Evolutionary conservation across 1,140 invertebrate genomes (phyloP).

Genomic region (Orius laevigatus): DNA sequence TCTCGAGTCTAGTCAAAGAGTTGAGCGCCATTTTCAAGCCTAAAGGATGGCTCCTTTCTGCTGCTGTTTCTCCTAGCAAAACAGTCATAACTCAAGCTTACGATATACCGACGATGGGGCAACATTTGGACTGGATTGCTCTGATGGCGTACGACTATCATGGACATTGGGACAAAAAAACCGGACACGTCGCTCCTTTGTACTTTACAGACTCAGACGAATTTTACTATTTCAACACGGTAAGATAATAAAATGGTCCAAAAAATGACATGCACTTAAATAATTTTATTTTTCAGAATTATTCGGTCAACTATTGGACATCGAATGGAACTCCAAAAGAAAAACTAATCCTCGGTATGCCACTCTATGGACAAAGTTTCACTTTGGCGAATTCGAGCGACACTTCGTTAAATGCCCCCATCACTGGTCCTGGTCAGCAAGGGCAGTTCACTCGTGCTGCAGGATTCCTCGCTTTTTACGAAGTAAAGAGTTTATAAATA

Average conservation of each 20-base stretch:
- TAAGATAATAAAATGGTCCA: slow-evolving; percentile 19
- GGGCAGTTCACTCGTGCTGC: slow-evolving; percentile 42
- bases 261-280: too few species aligned
- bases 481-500: slow-evolving; percentile 32
- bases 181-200: slow-evolving; percentile 67
- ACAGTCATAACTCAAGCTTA: slow-evolving; percentile 42
- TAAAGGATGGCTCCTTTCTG: slow-evolving; percentile 32
- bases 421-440: slow-evolving; percentile 36
- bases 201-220: slow-evolving; percentile 63
- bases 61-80: slow-evolving; percentile 41
- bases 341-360: slow-evolving; percentile 49
- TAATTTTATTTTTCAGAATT: slow-evolving; percentile 31
- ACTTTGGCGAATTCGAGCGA: slow-evolving; percentile 27
- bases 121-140: slow-evolving; percentile 66
- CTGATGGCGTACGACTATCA: slow-evolving; percentile 81
- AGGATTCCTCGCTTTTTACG: slow-evolving; percentile 49
- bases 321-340: slow-evolving; percentile 36
- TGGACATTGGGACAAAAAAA: slow-evolving; percentile 68
- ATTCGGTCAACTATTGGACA: slow-evolving; percentile 42
- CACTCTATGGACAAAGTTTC: slow-evolving; percentile 47
- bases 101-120: slow-evolving; percentile 52
- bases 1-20: slow-evolving; percentile 34
- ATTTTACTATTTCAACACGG: slow-evolving; percentile 29
- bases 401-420: slow-evolving; percentile 36
- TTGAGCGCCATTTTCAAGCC: slow-evolving; percentile 36